Conservation (phyloP, 2,888 invertebrate species). For the Magallana nippona region DNA sequence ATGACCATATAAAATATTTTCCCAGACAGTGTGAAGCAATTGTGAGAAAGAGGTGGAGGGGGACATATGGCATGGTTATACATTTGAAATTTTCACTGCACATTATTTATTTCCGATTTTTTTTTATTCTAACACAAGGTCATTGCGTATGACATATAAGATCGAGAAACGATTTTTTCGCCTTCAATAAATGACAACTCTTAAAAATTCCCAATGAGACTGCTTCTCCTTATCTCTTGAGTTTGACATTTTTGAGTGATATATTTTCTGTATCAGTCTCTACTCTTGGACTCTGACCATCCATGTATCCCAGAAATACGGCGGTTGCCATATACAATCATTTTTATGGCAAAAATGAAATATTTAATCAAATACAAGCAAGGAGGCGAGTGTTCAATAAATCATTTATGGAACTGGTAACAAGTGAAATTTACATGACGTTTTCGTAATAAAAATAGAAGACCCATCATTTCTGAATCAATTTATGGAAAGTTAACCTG, state of each 20-base stretch:
- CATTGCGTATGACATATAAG: neutral
- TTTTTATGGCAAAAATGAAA: conserved; percentile 29
- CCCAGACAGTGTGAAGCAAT: conserved; percentile 24
- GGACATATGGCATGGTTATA: conserved; percentile 24
- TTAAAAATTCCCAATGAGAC: neutral
- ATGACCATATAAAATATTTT: conserved; percentile 33
- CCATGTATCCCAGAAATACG: conserved; percentile 27
- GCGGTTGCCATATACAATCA: conserved; percentile 23
- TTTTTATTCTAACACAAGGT: neutral
- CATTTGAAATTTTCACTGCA: neutral
- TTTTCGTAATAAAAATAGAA: conserved; percentile 30
- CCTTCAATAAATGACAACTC: neutral
- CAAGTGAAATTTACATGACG: conserved; percentile 33
- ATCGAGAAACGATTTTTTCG: neutral
- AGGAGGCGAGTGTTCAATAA: conserved; percentile 21
- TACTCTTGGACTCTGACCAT: neutral
- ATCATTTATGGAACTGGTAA: conserved; percentile 24
- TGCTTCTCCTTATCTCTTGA: neutral
- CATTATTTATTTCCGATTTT: neutral
- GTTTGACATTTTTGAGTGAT: conserved; percentile 16
- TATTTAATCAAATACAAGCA: conserved; percentile 33
- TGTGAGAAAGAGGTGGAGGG: conserved; percentile 8
- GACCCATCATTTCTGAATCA: conserved; percentile 30
- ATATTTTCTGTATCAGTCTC: conserved; percentile 18
- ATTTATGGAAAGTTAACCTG: conserved; percentile 35